Evolutionary conservation across 2,888 invertebrate species (phyloP).

Genomic region (Pristionchus japonicus): DNA sequence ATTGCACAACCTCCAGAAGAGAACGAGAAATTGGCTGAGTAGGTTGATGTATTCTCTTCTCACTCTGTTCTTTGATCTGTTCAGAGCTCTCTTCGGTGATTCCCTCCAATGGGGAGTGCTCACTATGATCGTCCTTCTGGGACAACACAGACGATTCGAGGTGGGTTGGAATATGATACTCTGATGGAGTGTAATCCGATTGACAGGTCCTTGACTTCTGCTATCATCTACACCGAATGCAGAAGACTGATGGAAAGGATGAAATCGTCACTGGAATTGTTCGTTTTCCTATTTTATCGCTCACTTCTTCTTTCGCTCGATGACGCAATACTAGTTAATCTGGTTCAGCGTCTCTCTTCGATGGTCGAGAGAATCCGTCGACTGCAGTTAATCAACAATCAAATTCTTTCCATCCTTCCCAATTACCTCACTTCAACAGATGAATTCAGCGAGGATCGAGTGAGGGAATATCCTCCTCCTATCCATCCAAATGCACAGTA

Average conservation of each 20-base stretch:
- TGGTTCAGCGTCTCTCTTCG: constrained; percentile 88
- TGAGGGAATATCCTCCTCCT: constrained; percentile 95
- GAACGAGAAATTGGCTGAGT: constrained; percentile 81
- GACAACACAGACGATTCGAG: constrained; percentile 86
- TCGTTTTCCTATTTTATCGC: background rate
- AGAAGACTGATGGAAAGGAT: constrained; percentile 94
- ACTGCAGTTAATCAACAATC: constrained; percentile 97
- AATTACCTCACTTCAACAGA: constrained; percentile 91
- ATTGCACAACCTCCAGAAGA: constrained; percentile 97
- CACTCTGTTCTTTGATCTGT: constrained; percentile 45
- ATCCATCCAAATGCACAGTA: constrained; percentile 80
- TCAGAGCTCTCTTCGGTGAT: constrained; percentile 94
- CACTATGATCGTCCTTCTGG: constrained; percentile 92
- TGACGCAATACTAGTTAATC: too few species aligned
- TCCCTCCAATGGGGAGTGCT: constrained; percentile 99
- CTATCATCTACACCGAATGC: constrained; percentile 95
- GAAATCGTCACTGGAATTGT: constrained; percentile 91
- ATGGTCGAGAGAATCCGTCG: constrained; percentile 98
- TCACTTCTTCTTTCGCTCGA: too few species aligned
- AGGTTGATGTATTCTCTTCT: constrained; percentile 45
- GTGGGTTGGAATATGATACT: background rate
- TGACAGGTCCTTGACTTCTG: constrained; percentile 97
- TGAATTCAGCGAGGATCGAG: constrained; percentile 93
- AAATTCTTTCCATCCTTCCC: constrained; percentile 76
- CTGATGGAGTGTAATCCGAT: background rate